Evolutionary conservation across 2,113 vertebrate species (phyloP).

Genomic region (Scomber colias): DNA sequence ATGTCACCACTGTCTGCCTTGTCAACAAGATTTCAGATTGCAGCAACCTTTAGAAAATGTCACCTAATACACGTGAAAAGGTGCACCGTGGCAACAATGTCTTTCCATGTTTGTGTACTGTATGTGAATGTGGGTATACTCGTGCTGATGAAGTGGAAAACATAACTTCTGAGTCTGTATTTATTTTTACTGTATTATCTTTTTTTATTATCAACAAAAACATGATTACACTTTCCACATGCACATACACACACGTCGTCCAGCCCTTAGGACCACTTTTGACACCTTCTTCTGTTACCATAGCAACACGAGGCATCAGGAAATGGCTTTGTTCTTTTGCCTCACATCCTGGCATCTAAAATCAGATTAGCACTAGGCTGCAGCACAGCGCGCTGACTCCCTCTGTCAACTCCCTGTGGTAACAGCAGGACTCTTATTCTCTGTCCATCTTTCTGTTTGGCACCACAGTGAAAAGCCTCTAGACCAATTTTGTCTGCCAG

Average conservation of each 20-base stretch:
- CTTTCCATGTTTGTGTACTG: slow-evolving; percentile 6
- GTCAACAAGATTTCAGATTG: slow-evolving; percentile 49
- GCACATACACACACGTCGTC: slow-evolving; percentile 16
- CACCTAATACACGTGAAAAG: slow-evolving; percentile 36
- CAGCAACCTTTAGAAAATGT: slow-evolving; percentile 64
- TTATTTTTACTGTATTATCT: slow-evolving; percentile 13
- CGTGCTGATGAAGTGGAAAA: slow-evolving; percentile 40
- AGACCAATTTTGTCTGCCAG: slow-evolving; percentile 75
- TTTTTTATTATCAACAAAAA: slow-evolving; percentile 31
- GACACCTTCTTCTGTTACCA: slow-evolving; percentile 44
- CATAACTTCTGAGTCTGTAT: background rate
- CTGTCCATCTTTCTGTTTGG: slow-evolving; percentile 43
- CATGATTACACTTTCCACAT: slow-evolving; percentile 28
- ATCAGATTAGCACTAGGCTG: slow-evolving; percentile 50
- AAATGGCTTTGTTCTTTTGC: slow-evolving; percentile 57
- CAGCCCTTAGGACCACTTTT: slow-evolving; percentile 19
- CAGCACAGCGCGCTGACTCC: slow-evolving; percentile 64
- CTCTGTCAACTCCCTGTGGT: slow-evolving; percentile 72
- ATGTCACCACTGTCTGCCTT: slow-evolving; percentile 15
- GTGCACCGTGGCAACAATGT: slow-evolving; percentile 19
- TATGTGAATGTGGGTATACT: background rate
- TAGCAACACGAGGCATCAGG: slow-evolving; percentile 69
- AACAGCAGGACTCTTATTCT: slow-evolving; percentile 63
- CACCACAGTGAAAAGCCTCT: slow-evolving; percentile 41
- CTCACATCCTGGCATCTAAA: slow-evolving; percentile 50